Percentiles rank a stretch among this genome's conserved stretches.
phyloP scores from a whole-genome alignment of 92 coral and sea anemone species.

The Zoanthus sansibaricus region DNA sequence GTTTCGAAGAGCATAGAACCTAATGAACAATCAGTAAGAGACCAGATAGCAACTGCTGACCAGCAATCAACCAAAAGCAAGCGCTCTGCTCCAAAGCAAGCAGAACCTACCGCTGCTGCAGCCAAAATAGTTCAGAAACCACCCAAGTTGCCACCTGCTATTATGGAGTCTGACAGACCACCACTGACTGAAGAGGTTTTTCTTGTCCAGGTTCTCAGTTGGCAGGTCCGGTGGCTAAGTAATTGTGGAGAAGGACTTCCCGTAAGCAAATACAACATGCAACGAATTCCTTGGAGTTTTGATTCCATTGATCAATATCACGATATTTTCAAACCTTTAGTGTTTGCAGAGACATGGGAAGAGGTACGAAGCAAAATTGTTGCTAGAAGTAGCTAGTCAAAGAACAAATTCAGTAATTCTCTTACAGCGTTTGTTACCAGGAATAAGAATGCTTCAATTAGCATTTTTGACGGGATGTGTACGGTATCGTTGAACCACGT shows the following conservation, averaged over 20 bases:
- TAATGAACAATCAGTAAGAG: background rate
- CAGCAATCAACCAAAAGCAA: background rate
- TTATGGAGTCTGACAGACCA: slow-evolving; percentile 31
- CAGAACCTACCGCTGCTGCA: background rate
- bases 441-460: no score
- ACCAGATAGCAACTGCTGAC: background rate
- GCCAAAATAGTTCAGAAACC: slow-evolving; percentile 18
- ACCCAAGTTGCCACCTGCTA: slow-evolving; percentile 50
- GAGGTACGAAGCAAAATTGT: slow-evolving; percentile 64
- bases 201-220: slow-evolving; percentile 54
- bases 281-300: slow-evolving; percentile 67
- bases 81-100: background rate
- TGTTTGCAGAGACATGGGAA: slow-evolving; percentile 86
- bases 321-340: slow-evolving; percentile 72
- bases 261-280: slow-evolving; percentile 24
- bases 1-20: no score
- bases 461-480: no score
- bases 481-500: no score
- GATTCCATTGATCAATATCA: slow-evolving; percentile 81
- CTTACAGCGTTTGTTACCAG: no score
- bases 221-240: slow-evolving; percentile 65
- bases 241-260: slow-evolving; percentile 12
- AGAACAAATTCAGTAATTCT: no score
- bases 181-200: slow-evolving; percentile 73
- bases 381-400: no score